Percentiles rank a stretch among this genome's conserved stretches.
These are phyloP conservation scores for Onychorhynchus coronatus DNA, from an alignment of 2,113 vertebrate genomes.

Conservation along the genomic window DNA sequence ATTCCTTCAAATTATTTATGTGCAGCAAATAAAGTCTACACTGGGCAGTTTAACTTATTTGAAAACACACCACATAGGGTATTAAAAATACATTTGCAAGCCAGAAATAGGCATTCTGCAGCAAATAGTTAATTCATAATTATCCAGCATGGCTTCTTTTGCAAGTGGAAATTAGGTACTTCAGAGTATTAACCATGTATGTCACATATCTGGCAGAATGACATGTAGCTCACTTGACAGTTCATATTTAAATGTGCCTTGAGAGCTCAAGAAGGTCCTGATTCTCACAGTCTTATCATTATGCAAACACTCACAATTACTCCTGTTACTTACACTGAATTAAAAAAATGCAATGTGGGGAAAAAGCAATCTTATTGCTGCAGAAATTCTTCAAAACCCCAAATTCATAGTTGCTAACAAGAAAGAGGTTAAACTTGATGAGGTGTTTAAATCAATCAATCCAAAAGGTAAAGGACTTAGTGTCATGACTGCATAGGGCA, in stretches of 20 bases:
- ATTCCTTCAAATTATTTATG: neutral
- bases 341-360: neutral
- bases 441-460: neutral
- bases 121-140: neutral
- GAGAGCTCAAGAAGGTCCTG: neutral
- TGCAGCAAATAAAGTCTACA: neutral
- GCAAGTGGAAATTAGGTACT: neutral
- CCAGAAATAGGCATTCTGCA: neutral
- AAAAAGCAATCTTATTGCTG: neutral
- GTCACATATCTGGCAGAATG: neutral
- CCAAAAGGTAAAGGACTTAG: neutral
- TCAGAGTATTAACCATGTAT: neutral
- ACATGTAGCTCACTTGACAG: neutral
- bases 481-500: rapidly evolving
- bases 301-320: neutral
- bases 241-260: neutral
- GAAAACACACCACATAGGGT: neutral
- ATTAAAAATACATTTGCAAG: neutral
- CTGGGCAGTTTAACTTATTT: neutral
- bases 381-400: neutral
- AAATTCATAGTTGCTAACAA: neutral
- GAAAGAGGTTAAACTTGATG: neutral
- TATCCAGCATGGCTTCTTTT: neutral
- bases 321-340: neutral
- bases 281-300: neutral